Evolutionary conservation across 2,888 invertebrate genomes (phyloP).

Genomic region (Pherbina coryleti): DNA sequence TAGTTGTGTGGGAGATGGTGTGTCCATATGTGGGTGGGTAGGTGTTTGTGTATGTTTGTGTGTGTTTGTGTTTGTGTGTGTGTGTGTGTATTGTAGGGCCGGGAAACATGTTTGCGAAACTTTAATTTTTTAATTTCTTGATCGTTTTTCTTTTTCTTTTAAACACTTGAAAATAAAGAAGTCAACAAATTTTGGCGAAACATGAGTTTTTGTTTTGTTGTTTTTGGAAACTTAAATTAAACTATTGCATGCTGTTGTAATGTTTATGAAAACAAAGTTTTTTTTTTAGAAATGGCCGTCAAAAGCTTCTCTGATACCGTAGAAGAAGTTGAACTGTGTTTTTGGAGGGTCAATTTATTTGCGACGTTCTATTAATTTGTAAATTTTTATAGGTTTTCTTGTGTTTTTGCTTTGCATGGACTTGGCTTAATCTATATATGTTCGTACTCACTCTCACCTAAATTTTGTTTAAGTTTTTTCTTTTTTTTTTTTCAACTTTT

Average conservation of each 20-base stretch:
- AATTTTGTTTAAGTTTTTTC: neutral
- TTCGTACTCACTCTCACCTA: neutral
- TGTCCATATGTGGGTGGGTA: slow-evolving; percentile 44
- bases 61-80: slow-evolving; percentile 21
- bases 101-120: slow-evolving; percentile 21
- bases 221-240: slow-evolving; percentile 55
- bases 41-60: neutral
- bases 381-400: neutral
- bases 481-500: neutral
- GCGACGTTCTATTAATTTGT: neutral
- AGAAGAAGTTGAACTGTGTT: slow-evolving; percentile 54
- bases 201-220: slow-evolving; percentile 17
- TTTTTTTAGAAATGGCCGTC: neutral
- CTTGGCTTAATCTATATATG: neutral
- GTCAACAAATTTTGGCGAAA: slow-evolving; percentile 14
- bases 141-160: neutral
- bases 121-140: neutral
- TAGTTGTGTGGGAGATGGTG: neutral
- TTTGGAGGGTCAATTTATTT: slow-evolving; percentile 7
- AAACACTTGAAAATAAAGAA: neutral
- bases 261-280: slow-evolving; percentile 10
- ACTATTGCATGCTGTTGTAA: slow-evolving; percentile 58
- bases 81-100: slow-evolving; percentile 33
- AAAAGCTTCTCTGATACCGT: slow-evolving; percentile 62
- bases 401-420: neutral